phyloP scores from a whole-genome alignment of 2,888 invertebrate species.

The Pyrochroa serraticornis region DNA sequence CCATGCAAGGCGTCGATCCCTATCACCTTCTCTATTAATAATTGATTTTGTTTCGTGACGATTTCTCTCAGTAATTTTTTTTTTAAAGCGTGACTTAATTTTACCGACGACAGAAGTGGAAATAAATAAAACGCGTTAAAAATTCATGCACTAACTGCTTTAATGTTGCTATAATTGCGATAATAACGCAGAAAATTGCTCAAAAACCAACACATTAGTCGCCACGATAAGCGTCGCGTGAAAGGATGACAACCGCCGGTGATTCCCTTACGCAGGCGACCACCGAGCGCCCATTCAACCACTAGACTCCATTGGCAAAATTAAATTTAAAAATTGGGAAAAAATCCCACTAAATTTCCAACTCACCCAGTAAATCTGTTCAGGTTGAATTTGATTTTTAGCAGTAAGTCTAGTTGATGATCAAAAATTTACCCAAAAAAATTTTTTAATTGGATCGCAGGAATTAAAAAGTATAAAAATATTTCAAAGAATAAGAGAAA shows the following conservation, averaged over 20 bases:
- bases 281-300: conserved; percentile 19
- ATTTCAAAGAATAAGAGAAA: too few relatives aligned
- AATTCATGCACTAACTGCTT: conserved; percentile 20
- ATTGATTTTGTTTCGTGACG: conserved; percentile 30
- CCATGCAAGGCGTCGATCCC: conserved; percentile 39
- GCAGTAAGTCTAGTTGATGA: too few relatives aligned
- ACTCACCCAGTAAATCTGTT: too few relatives aligned
- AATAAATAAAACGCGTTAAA: conserved; percentile 15
- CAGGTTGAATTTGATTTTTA: too few relatives aligned
- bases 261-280: conserved; percentile 14
- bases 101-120: conserved; percentile 2
- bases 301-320: conserved; percentile 12
- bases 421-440: too few relatives aligned
- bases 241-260: not conserved
- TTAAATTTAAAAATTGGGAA: too few relatives aligned
- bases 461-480: too few relatives aligned
- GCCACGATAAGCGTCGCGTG: not conserved
- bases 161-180: conserved; percentile 44
- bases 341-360: too few relatives aligned
- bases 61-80: conserved; percentile 8
- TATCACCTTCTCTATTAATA: conserved; percentile 35
- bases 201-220: conserved; percentile 19
- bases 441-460: too few relatives aligned
- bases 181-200: conserved; percentile 37
- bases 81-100: conserved; percentile 27